Percentiles rank a stretch among this genome's conserved stretches.
These are phyloP conservation scores for Atta cephalotes DNA, from an alignment of 1,140 invertebrate genomes.

Conservation along the genomic window DNA sequence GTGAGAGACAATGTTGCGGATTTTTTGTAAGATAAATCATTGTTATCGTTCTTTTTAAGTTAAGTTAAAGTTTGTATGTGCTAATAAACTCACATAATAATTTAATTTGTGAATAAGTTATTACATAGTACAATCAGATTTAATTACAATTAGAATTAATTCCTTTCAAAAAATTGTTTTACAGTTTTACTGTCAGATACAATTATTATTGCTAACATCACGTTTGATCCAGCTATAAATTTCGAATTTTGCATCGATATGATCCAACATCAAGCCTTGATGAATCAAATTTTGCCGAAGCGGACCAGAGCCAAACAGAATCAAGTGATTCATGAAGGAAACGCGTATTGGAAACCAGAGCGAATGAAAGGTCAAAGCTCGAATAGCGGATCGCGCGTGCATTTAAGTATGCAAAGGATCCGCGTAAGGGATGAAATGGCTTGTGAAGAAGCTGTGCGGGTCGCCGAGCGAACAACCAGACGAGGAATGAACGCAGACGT, in stretches of 20 bases:
- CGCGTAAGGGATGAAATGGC: slow-evolving; percentile 54
- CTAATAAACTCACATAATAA: not conserved
- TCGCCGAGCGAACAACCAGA: slow-evolving; percentile 38
- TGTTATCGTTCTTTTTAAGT: not conserved
- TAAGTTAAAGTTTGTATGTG: not conserved
- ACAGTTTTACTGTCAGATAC: not conserved
- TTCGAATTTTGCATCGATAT: not conserved
- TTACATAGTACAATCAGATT: no score
- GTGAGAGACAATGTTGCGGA: not conserved
- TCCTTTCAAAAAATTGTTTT: not conserved
- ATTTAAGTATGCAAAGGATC: slow-evolving; percentile 55
- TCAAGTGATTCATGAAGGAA: slow-evolving; percentile 50
- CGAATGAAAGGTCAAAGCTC: slow-evolving; percentile 45
- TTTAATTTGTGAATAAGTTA: not conserved
- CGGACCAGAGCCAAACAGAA: slow-evolving; percentile 8
- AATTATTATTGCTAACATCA: not conserved
- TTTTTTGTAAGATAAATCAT: not conserved
- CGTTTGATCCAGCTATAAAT: slow-evolving; percentile 20
- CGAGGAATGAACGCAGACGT: slow-evolving; percentile 32
- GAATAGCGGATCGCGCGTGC: slow-evolving; percentile 51
- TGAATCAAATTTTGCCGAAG: not conserved
- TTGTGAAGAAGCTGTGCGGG: slow-evolving; percentile 32
- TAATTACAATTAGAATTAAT: not conserved
- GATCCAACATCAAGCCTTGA: not conserved
- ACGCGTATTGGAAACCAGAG: slow-evolving; percentile 31